Percentiles rank a stretch among this genome's conserved stretches.
Evolutionary conservation across 2,113 vertebrate genomes (phyloP).

Genomic region (Cryptotis parvus): DNA sequence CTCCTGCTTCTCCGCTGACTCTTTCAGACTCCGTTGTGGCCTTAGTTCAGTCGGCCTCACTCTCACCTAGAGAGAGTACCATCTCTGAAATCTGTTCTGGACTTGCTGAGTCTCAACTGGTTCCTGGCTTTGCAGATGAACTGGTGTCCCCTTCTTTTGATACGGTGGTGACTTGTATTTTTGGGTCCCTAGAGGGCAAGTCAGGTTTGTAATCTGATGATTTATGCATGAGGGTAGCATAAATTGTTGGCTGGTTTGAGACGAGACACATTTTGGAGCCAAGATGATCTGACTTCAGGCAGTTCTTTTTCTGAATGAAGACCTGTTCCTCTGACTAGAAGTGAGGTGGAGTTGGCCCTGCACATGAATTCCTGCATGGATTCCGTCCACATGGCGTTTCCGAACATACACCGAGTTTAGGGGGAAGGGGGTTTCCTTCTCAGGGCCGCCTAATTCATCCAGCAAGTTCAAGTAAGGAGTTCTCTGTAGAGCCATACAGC

Average conservation of each 20-base stretch:
- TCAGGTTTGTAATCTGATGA: conserved; percentile 14
- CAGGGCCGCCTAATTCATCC: background rate
- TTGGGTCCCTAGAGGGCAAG: background rate
- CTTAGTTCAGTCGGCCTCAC: background rate
- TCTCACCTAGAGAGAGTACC: background rate
- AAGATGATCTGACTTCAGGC: conserved; percentile 29
- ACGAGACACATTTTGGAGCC: background rate
- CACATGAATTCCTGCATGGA: background rate
- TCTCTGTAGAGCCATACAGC: conserved; percentile 1
- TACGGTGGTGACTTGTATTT: background rate
- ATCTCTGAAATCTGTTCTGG: background rate
- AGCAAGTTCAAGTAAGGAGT: conserved; percentile 16
- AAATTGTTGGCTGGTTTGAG: background rate
- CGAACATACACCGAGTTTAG: background rate
- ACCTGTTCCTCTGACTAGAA: background rate
- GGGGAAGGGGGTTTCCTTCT: conserved; percentile 16
- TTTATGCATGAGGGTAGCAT: background rate
- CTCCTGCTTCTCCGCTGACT: background rate
- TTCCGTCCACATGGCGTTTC: background rate
- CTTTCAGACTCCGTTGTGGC: background rate
- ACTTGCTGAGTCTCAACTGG: background rate
- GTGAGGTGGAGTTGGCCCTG: background rate
- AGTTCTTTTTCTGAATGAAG: conserved; percentile 20
- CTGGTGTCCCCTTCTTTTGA: background rate
- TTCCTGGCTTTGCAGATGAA: conserved; percentile 25